These are phyloP conservation scores for Vanessa atalanta DNA, from an alignment of 1,140 invertebrate species.

Conservation along the genomic window DNA sequence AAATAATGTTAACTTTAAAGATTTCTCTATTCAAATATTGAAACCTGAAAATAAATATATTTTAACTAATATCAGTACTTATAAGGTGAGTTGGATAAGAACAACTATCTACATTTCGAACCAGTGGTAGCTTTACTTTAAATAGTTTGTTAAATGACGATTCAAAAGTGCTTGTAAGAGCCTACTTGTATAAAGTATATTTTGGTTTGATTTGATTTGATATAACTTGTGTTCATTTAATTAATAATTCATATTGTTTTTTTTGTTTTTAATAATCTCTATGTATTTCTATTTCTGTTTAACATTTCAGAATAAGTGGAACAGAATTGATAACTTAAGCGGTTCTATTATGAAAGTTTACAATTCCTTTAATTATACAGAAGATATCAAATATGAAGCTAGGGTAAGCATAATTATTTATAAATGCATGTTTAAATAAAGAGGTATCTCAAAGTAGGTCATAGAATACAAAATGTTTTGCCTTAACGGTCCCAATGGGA, in stretches of 20 bases:
- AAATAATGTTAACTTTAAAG: neutral
- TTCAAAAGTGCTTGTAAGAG: too few relatives aligned
- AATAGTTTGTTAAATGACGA: too few relatives aligned
- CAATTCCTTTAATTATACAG: conserved; percentile 50
- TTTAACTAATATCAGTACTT: conserved; percentile 6
- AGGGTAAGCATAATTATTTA: conserved; percentile 33
- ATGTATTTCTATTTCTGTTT: neutral
- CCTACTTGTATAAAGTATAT: too few relatives aligned
- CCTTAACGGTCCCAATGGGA: too few relatives aligned
- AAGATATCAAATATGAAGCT: conserved; percentile 53
- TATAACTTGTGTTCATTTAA: neutral
- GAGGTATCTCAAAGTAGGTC: too few relatives aligned
- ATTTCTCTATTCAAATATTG: neutral
- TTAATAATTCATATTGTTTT: neutral
- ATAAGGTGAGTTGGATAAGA: conserved; percentile 1
- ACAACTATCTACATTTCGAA: too few relatives aligned
- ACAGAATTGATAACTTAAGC: neutral
- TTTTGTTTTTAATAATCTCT: neutral
- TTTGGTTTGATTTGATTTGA: too few relatives aligned
- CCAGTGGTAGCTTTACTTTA: too few relatives aligned
- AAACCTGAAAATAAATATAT: neutral
- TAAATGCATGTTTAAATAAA: neutral
- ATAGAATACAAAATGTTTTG: neutral
- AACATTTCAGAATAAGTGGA: conserved; percentile 33
- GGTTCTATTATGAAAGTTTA: conserved; percentile 42